phyloP scores from a whole-genome alignment of 2,113 vertebrate species.

The Antechinus flavipes region DNA sequence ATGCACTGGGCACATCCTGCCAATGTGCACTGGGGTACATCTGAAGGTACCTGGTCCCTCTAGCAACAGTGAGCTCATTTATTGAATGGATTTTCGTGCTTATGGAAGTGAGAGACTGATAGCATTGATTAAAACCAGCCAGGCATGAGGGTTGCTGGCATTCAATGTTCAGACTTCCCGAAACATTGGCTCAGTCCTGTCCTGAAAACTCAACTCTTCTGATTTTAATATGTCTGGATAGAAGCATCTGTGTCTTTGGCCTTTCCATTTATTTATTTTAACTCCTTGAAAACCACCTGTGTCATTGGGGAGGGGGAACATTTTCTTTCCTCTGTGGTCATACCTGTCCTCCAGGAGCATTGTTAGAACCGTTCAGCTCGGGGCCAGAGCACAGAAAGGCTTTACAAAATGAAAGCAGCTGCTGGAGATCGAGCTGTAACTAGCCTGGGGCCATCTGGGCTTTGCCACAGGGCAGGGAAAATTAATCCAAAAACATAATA shows the following conservation, averaged over 20 bases:
- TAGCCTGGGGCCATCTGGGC: neutral
- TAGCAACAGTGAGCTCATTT: slow-evolving; percentile 53
- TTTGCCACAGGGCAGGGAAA: neutral
- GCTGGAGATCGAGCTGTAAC: neutral
- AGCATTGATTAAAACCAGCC: slow-evolving; percentile 68
- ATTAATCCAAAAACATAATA: neutral
- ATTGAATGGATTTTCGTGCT: slow-evolving; percentile 44
- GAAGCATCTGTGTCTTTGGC: neutral
- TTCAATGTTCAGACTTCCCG: slow-evolving; percentile 62
- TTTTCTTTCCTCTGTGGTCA: slow-evolving; percentile 10
- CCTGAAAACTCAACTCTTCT: slow-evolving; percentile 29
- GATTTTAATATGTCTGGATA: slow-evolving; percentile 47
- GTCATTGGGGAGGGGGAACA: neutral
- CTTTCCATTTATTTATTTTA: slow-evolving; percentile 25
- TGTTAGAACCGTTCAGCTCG: slow-evolving; percentile 10
- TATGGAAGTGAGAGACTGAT: slow-evolving; percentile 57
- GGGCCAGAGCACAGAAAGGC: slow-evolving; percentile 15
- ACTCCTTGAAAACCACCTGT: neutral
- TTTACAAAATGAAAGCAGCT: neutral
- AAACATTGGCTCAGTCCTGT: neutral
- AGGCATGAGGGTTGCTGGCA: slow-evolving; percentile 52
- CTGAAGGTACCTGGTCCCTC: slow-evolving; percentile 53
- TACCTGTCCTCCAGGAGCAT: neutral
- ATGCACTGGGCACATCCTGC: neutral
- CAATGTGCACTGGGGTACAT: slow-evolving; percentile 31